Evolutionary conservation across 2,113 vertebrate genomes (phyloP).

Genomic region (Tretioscincus oriximinensis): DNA sequence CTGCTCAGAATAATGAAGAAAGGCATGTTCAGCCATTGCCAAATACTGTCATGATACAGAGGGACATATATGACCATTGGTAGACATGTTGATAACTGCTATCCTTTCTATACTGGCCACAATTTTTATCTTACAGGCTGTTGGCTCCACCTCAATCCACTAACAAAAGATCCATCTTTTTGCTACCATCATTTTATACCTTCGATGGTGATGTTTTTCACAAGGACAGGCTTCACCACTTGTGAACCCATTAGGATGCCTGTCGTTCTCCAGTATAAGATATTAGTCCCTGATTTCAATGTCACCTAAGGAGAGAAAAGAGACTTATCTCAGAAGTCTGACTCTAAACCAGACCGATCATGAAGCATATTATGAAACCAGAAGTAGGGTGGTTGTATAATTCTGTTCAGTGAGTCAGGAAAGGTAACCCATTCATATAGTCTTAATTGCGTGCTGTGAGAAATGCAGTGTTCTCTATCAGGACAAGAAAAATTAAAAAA

Average conservation of each 20-base stretch:
- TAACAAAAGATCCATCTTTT: neutral
- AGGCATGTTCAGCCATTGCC: no score
- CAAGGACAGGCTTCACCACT: conserved; percentile 89
- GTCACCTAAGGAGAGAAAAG: conserved; percentile 76
- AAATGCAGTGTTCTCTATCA: no score
- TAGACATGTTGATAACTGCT: no score
- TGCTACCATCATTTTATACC: conserved; percentile 67
- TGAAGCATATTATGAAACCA: neutral
- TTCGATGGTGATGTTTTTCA: conserved; percentile 95
- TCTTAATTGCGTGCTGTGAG: no score
- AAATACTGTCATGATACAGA: no score
- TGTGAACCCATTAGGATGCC: conserved; percentile 88
- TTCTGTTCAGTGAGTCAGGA: no score
- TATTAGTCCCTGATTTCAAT: conserved; percentile 92
- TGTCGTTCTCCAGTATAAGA: conserved; percentile 96
- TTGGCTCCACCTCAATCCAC: neutral
- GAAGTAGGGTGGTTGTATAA: neutral
- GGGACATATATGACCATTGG: no score
- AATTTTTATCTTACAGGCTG: no score
- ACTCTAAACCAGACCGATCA: neutral
- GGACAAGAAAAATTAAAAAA: no score
- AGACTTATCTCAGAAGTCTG: neutral
- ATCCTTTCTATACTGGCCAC: no score
- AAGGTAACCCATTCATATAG: no score
- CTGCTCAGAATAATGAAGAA: no score